Conservation (phyloP, 2,888 invertebrate genomes). For the Melolontha melolontha region DNA sequence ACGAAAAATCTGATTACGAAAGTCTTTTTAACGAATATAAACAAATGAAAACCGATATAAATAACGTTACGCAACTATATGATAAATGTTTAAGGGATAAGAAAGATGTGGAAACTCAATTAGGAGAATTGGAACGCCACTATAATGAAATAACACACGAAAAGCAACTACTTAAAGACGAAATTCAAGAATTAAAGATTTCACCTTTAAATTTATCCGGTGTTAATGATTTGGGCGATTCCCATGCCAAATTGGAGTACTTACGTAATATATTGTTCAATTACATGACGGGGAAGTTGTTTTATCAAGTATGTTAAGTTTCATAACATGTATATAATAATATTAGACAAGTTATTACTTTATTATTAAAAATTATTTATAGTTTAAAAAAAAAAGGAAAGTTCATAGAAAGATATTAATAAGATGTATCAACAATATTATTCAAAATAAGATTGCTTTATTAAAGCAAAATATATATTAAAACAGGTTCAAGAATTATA, state of each 20-base stretch:
- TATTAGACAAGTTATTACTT: too few species aligned
- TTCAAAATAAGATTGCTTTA: too few species aligned
- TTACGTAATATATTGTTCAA: conserved; percentile 91
- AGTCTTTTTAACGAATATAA: conserved; percentile 32
- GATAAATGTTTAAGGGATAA: conserved; percentile 48
- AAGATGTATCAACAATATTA: too few species aligned
- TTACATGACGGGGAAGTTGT: conserved; percentile 93
- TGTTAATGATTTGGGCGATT: conserved; percentile 60
- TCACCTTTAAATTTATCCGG: conserved; percentile 55
- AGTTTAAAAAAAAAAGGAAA: too few species aligned
- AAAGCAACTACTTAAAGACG: conserved; percentile 61
- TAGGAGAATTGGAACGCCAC: conserved; percentile 58
- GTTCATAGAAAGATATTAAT: too few species aligned
- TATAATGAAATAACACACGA: conserved; percentile 60
- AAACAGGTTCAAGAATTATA: too few species aligned
- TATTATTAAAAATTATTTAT: too few species aligned
- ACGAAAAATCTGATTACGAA: conserved; percentile 36
- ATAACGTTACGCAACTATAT: conserved; percentile 25
- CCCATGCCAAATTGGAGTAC: conserved; percentile 85
- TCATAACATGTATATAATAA: too few species aligned
- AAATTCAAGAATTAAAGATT: conserved; percentile 62
- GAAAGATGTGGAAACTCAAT: conserved; percentile 54
- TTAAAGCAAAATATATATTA: too few species aligned
- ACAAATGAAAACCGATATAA: conserved; percentile 35
- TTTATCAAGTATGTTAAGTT: too few species aligned